These are phyloP conservation scores for Anguilla anguilla DNA, from an alignment of 2,797 vertebrate genomes.

Conservation along the genomic window DNA sequence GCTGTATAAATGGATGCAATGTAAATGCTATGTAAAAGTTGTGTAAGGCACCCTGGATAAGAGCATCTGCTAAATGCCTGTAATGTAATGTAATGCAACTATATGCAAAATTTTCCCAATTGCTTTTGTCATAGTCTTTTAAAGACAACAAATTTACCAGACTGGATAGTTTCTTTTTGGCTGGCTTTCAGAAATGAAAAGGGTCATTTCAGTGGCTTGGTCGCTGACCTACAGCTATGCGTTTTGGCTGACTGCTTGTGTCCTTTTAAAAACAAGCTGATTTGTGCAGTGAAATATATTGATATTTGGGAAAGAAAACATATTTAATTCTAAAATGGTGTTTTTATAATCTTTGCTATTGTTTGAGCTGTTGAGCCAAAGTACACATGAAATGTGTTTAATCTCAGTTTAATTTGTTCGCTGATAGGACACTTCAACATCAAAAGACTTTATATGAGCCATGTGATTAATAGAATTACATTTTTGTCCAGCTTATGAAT, in stretches of 20 bases:
- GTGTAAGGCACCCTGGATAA: no score
- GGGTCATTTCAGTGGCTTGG: conserved; percentile 19
- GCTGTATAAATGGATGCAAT: no score
- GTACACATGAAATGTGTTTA: conserved; percentile 11
- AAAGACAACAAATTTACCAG: neutral
- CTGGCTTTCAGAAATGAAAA: conserved; percentile 4
- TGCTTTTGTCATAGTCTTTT: neutral
- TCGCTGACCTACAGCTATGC: conserved; percentile 5
- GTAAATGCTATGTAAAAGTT: no score
- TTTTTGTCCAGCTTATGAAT: neutral
- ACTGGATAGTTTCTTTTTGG: neutral
- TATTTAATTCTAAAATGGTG: neutral
- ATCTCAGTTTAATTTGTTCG: neutral
- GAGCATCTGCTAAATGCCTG: no score
- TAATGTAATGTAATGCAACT: neutral
- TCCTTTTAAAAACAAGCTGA: conserved; percentile 10
- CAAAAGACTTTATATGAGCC: neutral
- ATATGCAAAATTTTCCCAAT: neutral
- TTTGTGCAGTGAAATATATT: neutral
- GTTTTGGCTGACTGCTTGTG: neutral
- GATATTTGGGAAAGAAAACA: conserved; percentile 7
- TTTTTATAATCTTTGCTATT: conserved; percentile 14
- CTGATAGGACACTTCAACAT: neutral
- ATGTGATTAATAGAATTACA: conserved; percentile 2
- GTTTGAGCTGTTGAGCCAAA: neutral